Evolutionary conservation across 2,797 vertebrate species (phyloP), one percentile per base, ranked within the genome.

Genomic region (Martes flavigula): DNA sequence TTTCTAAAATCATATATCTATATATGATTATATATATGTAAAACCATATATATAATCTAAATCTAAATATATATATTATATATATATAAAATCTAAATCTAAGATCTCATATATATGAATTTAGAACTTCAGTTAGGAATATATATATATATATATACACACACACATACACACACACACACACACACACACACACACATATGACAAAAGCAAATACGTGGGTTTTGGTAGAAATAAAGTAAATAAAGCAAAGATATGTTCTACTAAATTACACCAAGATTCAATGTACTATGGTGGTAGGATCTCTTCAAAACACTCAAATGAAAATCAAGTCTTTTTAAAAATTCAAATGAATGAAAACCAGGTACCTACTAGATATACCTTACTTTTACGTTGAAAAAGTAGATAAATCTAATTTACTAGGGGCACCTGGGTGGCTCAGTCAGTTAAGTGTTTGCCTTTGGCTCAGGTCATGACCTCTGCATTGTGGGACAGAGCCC

Each of bases 281-380:
- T 91, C 79, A 90, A 30, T 48, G 30, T 66, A 90, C 14, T 87
- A 70, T 14, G 70, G 0, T 35, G 40, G 2, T 20, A 91, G 25
- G 40, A 21, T 51, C 84, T 35, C 7, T 66, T 83, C 79, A 92
- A 95, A 96, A 95, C 30, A 73, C 27, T 89, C 73, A 91, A 90
- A 43, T 73, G 35, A 95, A 54, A 95, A 93, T 35, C 18, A 70
- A 7, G 32, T 27, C 40, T 10, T 11, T 83, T 56, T 81, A 10
- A 90, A 83, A 85, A 35, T 32, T 82, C 40, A 89, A 78, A 38
- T 73, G 35, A 94, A 54, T 73, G 30, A 94, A 66, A 94, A 95
- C 23, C 30, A 79, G 13, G 27, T 62, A 78, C 17, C 20, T 72
- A 92, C n/a, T 70, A 75, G 46, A 32, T 79, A 87, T 7, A 27